Base-by-base conservation (phyloP, 2,113 vertebrate species). In the Hyla sarda region DNA sequence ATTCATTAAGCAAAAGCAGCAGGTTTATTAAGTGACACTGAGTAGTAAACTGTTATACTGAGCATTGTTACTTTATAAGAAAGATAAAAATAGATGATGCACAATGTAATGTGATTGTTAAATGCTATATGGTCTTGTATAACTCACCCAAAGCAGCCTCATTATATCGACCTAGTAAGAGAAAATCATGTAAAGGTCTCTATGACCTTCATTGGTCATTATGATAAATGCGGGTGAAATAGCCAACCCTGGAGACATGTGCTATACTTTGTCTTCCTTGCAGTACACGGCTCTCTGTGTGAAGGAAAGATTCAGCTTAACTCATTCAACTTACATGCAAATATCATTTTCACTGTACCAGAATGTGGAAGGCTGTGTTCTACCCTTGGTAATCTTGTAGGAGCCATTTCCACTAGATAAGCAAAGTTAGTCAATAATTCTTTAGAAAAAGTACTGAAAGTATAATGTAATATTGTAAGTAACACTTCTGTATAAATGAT, bases 131-230 rank as follows among this genome's bases (percentile, higher is more conserved):
- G 25, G 2, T 32, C 2, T 16, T 11, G 28, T 17, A 32, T 67
- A 32, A 32, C 30, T 32, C 62, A 8, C 14, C 23, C 23, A n/a
- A 21, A n/a, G 5, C 34, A 72, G 69, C n/a, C n/a, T 48, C 25
- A 75, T 75, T 75, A 75, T 17, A 48, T 25, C n/a, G 1, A 16
- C 12, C 41, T 50, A 28, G 73, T 14, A 45, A 50, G 73, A 17
- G 12, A 28, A 50, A 28, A 28, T 50, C 37, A 23, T 50, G 73
- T 30, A 32, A 75, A 50, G 73, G 73, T 75, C n/a, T 28, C 45
- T 50, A 28, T 75, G 73, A 75, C 45, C 73, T 75, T 50, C 13
- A 75, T 50, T 75, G 25, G 11, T 75, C 45, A 75, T 50, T n/a
- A 50, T 75, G 73, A 75, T 45, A 75, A 50, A 75, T 48, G 73